A percentile compares a stretch with the other conserved stretches of the same genome.
Conservation (phyloP, 2,113 vertebrate genomes). For the Mugil cephalus region DNA sequence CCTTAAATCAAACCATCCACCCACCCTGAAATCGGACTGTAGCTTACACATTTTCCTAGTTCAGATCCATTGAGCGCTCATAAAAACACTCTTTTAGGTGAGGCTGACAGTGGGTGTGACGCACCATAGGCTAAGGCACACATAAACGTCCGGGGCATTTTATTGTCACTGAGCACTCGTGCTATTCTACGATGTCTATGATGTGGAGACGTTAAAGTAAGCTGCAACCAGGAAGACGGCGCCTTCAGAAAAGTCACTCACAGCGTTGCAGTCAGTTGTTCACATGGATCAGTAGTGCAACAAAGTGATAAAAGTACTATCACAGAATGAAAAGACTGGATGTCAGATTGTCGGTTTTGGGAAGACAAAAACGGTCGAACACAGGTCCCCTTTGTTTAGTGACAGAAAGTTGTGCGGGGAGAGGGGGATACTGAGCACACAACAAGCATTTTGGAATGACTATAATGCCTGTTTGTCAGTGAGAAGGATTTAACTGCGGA, state of each 20-base stretch:
- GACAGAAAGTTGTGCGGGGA: neutral
- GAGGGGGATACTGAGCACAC: neutral
- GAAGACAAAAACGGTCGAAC: neutral
- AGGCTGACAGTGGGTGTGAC: conserved; percentile 15
- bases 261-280: too few species aligned
- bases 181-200: too few species aligned
- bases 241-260: too few species aligned
- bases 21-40: neutral
- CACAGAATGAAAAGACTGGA: neutral
- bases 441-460: neutral
- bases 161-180: neutral
- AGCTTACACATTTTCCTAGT: conserved; percentile 28
- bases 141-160: neutral
- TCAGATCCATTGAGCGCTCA: conserved; percentile 33
- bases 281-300: neutral
- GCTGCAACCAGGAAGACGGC: too few species aligned
- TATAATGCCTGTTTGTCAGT: neutral
- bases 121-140: neutral
- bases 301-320: neutral
- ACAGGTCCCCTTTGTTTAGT: neutral
- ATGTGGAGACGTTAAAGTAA: too few species aligned
- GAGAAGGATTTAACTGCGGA: conserved; percentile 24
- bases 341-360: neutral
- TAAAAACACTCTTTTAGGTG: neutral
- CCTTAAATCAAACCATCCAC: conserved; percentile 41